These are phyloP conservation scores for Pseudomyrmex pallidus DNA, from an alignment of 1,140 invertebrate species.

Conservation along the genomic window DNA sequence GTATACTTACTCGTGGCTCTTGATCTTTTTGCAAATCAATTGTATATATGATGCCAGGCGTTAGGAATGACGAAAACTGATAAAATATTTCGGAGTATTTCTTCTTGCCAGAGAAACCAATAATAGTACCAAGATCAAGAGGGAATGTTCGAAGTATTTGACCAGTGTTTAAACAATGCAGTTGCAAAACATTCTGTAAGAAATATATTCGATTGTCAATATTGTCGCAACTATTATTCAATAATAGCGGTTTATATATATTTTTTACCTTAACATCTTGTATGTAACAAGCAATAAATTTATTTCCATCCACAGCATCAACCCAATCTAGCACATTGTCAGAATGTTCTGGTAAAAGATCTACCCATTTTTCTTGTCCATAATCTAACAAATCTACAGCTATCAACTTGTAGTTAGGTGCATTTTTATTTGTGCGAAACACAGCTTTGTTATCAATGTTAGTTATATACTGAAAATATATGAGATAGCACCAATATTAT, in stretches of 20 bases:
- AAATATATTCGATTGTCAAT: slow-evolving; percentile 55
- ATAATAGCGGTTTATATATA: slow-evolving; percentile 18
- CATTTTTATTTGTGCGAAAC: slow-evolving; percentile 97
- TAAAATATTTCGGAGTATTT: slow-evolving; percentile 97
- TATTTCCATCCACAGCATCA: slow-evolving; percentile 92
- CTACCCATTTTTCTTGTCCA: slow-evolving; percentile 92
- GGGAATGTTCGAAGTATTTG: slow-evolving; percentile 90
- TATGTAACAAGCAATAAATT: slow-evolving; percentile 96
- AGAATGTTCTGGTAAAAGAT: slow-evolving; percentile 93
- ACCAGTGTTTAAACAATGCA: slow-evolving; percentile 92
- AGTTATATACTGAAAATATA: slow-evolving; percentile 92
- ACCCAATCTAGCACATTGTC: slow-evolving; percentile 96
- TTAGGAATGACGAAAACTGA: slow-evolving; percentile 96
- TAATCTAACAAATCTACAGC: slow-evolving; percentile 94
- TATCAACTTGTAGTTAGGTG: slow-evolving; percentile 95
- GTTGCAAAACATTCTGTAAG: slow-evolving; percentile 92
- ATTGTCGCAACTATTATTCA: slow-evolving; percentile 19
- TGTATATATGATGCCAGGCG: slow-evolving; percentile 95
- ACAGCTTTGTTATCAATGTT: slow-evolving; percentile 94
- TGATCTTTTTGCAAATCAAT: slow-evolving; percentile 91
- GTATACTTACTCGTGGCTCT: slow-evolving; percentile 87
- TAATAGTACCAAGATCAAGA: slow-evolving; percentile 94
- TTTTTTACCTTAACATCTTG: slow-evolving; percentile 95
- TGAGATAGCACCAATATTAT: slow-evolving; percentile 32
- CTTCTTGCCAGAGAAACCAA: slow-evolving; percentile 93